Percentiles rank a stretch among this genome's conserved stretches.
phyloP scores from a whole-genome alignment of 2,888 invertebrate genomes.

The Cenopis cana region DNA sequence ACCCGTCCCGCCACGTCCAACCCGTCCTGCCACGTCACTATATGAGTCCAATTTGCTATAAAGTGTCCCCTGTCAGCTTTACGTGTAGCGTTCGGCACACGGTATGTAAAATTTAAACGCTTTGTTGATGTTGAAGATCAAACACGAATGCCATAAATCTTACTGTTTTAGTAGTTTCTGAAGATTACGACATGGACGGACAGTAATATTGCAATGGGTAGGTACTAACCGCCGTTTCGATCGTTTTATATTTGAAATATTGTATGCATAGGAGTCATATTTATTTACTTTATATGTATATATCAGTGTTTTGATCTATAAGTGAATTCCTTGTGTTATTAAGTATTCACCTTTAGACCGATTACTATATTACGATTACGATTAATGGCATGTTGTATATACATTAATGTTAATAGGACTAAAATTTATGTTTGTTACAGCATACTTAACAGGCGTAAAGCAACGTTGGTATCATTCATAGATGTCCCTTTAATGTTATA shows the following conservation, averaged over 20 bases:
- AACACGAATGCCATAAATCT: slow-evolving; percentile 18
- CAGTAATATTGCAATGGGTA: background rate
- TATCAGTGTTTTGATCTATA: background rate
- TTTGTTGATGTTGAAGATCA: slow-evolving; percentile 30
- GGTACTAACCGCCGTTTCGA: background rate
- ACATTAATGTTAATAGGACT: background rate
- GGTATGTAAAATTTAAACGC: slow-evolving; percentile 38
- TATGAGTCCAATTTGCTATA: slow-evolving; percentile 58
- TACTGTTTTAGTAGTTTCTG: slow-evolving; percentile 26
- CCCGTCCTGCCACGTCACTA: slow-evolving; percentile 51
- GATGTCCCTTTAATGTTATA: background rate
- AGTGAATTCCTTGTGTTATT: background rate
- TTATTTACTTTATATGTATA: too few species aligned
- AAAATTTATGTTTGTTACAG: background rate
- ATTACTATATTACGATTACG: background rate
- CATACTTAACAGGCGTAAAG: background rate
- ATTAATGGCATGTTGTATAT: background rate
- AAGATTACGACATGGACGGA: slow-evolving; percentile 11
- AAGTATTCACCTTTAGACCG: background rate
- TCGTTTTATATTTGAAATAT: background rate
- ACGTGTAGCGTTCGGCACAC: slow-evolving; percentile 31
- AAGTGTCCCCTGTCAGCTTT: slow-evolving; percentile 49
- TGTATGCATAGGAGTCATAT: background rate
- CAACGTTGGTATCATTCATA: background rate
- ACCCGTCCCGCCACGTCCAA: slow-evolving; percentile 57